These are phyloP conservation scores for Limnothrissa miodon DNA, from an alignment of 2,113 vertebrate species.

Conservation along the genomic window DNA sequence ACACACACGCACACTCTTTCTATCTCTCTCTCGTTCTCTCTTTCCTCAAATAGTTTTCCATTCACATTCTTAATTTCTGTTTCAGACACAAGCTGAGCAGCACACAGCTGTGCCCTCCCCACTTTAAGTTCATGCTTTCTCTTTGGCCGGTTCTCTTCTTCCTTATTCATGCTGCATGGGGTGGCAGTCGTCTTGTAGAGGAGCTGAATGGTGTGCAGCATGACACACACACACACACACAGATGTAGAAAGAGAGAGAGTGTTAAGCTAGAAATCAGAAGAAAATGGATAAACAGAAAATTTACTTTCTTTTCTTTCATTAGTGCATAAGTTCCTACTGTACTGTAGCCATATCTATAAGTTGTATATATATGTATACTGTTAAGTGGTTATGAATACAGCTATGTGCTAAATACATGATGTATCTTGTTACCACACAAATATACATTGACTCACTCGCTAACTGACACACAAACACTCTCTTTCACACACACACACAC, in stretches of 20 bases:
- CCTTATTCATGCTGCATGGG: conserved; percentile 18
- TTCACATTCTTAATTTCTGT: neutral
- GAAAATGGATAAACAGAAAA: too few species aligned
- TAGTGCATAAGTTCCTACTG: too few species aligned
- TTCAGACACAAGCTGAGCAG: neutral
- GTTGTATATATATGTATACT: too few species aligned
- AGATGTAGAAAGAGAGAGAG: too few species aligned
- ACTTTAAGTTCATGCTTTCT: neutral
- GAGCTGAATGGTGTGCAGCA: neutral
- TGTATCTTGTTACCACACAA: neutral
- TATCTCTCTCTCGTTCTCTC: neutral
- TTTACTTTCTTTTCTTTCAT: too few species aligned
- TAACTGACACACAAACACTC: neutral
- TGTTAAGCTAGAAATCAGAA: too few species aligned
- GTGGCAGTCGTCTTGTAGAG: conserved; percentile 23
- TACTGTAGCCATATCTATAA: too few species aligned
- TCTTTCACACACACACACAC: neutral
- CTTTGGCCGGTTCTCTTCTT: neutral
- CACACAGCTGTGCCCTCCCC: neutral
- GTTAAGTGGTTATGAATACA: too few species aligned
- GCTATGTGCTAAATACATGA: too few species aligned
- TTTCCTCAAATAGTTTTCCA: neutral
- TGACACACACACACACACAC: neutral
- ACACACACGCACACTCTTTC: neutral
- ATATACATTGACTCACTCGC: neutral